Conservation (phyloP, 2,113 vertebrate species). For the Syrmaticus mikado region DNA sequence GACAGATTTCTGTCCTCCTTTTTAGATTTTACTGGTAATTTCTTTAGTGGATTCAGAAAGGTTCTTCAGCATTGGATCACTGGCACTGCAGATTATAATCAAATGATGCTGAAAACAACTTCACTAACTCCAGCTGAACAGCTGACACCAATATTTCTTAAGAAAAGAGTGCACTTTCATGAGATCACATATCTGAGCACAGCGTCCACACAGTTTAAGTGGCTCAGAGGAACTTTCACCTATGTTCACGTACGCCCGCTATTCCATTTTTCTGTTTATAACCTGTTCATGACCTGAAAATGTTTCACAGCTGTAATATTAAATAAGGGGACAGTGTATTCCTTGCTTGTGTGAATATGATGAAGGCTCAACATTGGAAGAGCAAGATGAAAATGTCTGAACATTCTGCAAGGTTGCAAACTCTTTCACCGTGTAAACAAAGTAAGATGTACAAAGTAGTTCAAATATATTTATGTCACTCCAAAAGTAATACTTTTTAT, state of each 20-base stretch:
- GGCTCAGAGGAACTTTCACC: not conserved
- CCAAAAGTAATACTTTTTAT: not conserved
- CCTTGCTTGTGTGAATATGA: not conserved
- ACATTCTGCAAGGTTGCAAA: not conserved
- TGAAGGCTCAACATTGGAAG: fast-evolving
- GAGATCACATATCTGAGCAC: fast-evolving
- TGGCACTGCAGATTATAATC: not conserved
- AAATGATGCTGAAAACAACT: not conserved
- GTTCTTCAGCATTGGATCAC: not conserved
- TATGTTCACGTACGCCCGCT: fast-evolving
- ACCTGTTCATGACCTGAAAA: not conserved
- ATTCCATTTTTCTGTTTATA: not conserved
- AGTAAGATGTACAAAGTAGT: not conserved
- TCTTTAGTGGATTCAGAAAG: not conserved
- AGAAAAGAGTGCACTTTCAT: fast-evolving
- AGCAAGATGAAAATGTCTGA: not conserved
- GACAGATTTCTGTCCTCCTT: not conserved
- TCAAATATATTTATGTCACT: not conserved
- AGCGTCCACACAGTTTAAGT: not conserved
- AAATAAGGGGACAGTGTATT: fast-evolving
- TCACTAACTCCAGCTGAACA: not conserved
- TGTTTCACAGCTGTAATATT: not conserved
- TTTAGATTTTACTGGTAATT: not conserved
- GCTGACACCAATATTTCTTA: not conserved
- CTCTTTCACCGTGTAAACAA: not conserved